Conservation (phyloP, 23 tunicate species). For the Trididemnum nubilum region DNA sequence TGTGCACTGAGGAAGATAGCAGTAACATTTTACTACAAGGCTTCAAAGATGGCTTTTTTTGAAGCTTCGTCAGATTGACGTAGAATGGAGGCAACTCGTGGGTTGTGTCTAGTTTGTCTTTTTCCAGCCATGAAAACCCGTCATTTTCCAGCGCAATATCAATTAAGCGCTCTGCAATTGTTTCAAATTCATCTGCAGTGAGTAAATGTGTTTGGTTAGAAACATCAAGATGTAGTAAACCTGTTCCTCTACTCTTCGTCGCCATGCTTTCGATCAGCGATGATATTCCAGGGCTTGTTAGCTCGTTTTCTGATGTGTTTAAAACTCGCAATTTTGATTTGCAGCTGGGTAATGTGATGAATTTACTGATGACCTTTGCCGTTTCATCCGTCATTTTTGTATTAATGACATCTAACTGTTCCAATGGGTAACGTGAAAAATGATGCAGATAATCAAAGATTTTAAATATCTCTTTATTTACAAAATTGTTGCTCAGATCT, state of each 20-base stretch:
- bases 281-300: slow-evolving; percentile 32
- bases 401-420: background rate
- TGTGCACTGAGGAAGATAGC: slow-evolving; percentile 35
- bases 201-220: slow-evolving; percentile 50
- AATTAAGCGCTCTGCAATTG: slow-evolving; percentile 15
- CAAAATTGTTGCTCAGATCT: slow-evolving; percentile 41
- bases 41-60: slow-evolving; percentile 17
- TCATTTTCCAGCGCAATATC: background rate
- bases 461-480: background rate
- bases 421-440: background rate
- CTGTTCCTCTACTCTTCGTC: background rate
- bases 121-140: background rate
- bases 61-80: slow-evolving; percentile 43
- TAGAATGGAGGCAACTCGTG: background rate
- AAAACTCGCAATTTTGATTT: slow-evolving; percentile 19
- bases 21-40: slow-evolving; percentile 3
- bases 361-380: slow-evolving; percentile 5
- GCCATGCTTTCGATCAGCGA: slow-evolving; percentile 13
- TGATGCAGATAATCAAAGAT: background rate
- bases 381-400: slow-evolving; percentile 43
- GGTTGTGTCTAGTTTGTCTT: background rate
- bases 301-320: slow-evolving; percentile 32
- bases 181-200: slow-evolving; percentile 54
- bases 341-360: slow-evolving; percentile 21
- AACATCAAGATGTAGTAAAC: slow-evolving; percentile 46